Percentiles rank a stretch among this genome's conserved stretches.
These are phyloP conservation scores for Mormyrops attenuatus DNA, from an alignment of 2,797 vertebrate genomes.

Conservation along the genomic window DNA sequence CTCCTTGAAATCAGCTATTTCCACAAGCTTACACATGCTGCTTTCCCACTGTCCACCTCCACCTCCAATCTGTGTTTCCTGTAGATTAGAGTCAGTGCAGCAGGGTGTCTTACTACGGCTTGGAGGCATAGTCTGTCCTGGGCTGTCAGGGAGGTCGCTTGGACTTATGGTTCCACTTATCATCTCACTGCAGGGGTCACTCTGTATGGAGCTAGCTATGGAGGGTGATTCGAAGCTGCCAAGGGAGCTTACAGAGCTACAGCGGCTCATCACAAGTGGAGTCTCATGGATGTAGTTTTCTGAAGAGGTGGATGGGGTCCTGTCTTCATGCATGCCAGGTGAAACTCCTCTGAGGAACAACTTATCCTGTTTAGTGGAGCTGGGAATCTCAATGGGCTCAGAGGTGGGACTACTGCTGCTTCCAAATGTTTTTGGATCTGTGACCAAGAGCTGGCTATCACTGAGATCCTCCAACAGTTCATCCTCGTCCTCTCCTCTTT, in stretches of 20 bases:
- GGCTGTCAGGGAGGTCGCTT: constrained; percentile 94
- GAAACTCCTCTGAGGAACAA: constrained; percentile 66
- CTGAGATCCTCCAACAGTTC: constrained; percentile 69
- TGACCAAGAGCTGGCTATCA: constrained; percentile 67
- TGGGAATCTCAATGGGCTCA: constrained; percentile 73
- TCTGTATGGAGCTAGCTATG: constrained; percentile 95
- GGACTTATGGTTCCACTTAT: constrained; percentile 93
- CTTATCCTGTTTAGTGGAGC: constrained; percentile 66
- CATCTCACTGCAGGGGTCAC: constrained; percentile 95
- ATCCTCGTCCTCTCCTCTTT: constrained; percentile 58
- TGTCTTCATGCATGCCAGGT: constrained; percentile 72
- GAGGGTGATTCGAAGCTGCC: constrained; percentile 94
- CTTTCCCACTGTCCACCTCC: constrained; percentile 87
- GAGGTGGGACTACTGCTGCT: constrained; percentile 61
- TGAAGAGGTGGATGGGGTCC: constrained; percentile 90
- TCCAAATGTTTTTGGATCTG: constrained; percentile 55
- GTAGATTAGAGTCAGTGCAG: constrained; percentile 63
- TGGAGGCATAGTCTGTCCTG: constrained; percentile 96
- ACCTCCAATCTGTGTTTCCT: constrained; percentile 71
- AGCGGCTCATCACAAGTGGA: constrained; percentile 90
- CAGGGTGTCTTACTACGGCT: constrained; percentile 96
- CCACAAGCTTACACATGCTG: constrained; percentile 87
- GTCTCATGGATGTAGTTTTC: constrained; percentile 98
- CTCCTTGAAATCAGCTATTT: constrained; percentile 90
- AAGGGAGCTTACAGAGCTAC: constrained; percentile 94